Base-by-base conservation (phyloP, 2,113 vertebrate genomes). In the Rousettus leschenaultii region DNA sequence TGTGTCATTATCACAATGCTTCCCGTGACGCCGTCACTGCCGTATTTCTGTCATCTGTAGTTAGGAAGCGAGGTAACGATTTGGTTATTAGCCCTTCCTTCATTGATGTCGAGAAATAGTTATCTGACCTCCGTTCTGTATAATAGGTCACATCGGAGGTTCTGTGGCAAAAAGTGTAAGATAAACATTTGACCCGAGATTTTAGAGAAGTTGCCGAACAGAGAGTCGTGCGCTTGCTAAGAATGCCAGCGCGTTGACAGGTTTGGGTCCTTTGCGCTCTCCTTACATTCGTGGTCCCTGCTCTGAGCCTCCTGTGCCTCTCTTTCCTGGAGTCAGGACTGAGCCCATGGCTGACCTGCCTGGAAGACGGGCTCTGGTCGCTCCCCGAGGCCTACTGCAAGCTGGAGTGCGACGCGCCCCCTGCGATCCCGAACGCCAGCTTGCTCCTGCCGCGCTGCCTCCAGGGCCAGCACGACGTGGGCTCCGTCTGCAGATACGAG, bases 341-440 rank as follows among this genome's bases (percentile, higher is more conserved):
- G 96, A 99, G 98, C 94, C 98, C 99, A 35, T 99, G 99, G 98
- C 95, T 99, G 97, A 99, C 98, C 75, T 99, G 99, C 97, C 98
- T 99, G 96, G 99, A 99, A 86, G 99, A 99, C 0, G 99, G 99
- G 3, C 98, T 99, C 65, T 99, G 99, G 99, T 99, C 99, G 0
- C 99, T 99, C 79, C 99, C 99, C 0, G 99, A 99, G 97, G 99
- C 99, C 59, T 99, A 99, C 98, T 99, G 99, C 98, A 99, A 99
- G 98, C 97, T 99, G 24, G 99, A 99, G 94, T 99, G 99, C 0
- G 98, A 98, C 0, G 96, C 97, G 0, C 99, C 99, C 0, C 99
- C 98, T 0, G 24, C 4, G 0, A 95, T 99, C 57, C 93, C 98
- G 7, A 98, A 99, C 0, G 99, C 99, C 96, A 98, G 96, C 91